These are phyloP conservation scores for Discoglossus pictus DNA, from an alignment of 2,797 vertebrate species.

Conservation along the genomic window DNA sequence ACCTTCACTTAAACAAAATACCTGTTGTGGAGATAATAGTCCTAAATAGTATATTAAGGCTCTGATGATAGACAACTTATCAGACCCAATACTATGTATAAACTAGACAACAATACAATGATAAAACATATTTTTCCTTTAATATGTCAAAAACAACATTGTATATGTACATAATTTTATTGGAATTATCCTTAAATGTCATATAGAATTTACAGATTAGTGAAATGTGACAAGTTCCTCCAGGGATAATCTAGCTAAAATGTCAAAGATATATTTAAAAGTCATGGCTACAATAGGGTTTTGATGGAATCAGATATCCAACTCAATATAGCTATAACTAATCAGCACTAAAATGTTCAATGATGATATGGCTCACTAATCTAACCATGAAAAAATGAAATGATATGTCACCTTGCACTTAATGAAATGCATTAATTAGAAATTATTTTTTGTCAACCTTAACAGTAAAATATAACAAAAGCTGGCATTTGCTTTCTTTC, in stretches of 20 bases:
- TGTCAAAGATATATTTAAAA: slow-evolving; percentile 30
- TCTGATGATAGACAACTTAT: too few species aligned
- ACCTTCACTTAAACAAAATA: too few species aligned
- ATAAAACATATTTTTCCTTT: too few species aligned
- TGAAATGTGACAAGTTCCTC: slow-evolving; percentile 36
- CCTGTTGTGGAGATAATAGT: too few species aligned
- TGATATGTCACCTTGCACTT: slow-evolving; percentile 16
- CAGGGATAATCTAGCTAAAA: slow-evolving; percentile 30
- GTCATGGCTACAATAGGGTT: slow-evolving; percentile 7
- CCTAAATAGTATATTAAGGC: too few species aligned
- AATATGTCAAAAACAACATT: too few species aligned
- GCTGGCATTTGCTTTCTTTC: too few species aligned
- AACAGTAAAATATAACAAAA: too few species aligned
- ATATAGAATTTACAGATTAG: slow-evolving; percentile 34
- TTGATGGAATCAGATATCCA: slow-evolving; percentile 23
- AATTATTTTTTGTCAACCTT: too few species aligned
- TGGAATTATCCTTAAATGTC: slow-evolving; percentile 41
- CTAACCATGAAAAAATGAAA: slow-evolving; percentile 10
- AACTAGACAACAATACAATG: too few species aligned
- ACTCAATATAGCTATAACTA: not conserved
- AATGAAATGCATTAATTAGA: not conserved
- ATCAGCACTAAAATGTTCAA: slow-evolving; percentile 24
- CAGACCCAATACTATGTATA: too few species aligned
- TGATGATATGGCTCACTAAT: slow-evolving; percentile 17
- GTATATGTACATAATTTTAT: slow-evolving; percentile 7